Conservation (phyloP, 2,888 invertebrate genomes). For the Pyrgus malvae region DNA sequence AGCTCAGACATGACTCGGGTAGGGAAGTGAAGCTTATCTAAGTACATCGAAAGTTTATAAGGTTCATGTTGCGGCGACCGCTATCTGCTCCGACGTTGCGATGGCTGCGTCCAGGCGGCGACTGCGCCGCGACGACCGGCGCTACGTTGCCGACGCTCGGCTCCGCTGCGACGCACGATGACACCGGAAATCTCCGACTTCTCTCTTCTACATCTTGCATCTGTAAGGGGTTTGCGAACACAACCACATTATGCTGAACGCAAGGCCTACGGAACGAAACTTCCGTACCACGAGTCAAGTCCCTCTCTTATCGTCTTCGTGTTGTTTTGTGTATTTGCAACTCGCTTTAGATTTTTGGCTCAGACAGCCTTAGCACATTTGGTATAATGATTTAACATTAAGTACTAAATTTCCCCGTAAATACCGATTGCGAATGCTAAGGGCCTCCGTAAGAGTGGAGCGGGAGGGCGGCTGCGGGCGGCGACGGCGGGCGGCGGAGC, state of each 20-base stretch:
- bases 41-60: slow-evolving; percentile 46
- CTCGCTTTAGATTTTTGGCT: slow-evolving; percentile 8
- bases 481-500: slow-evolving; percentile 49
- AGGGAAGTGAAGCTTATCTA: slow-evolving; percentile 58
- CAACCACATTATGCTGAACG: slow-evolving; percentile 81
- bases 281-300: slow-evolving; percentile 76
- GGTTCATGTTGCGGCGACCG: slow-evolving; percentile 44
- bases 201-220: slow-evolving; percentile 68
- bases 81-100: slow-evolving; percentile 31
- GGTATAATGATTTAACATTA: slow-evolving; percentile 68
- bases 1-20: slow-evolving; percentile 68
- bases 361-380: slow-evolving; percentile 51
- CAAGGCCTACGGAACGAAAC: slow-evolving; percentile 64
- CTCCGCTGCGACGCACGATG: slow-evolving; percentile 38
- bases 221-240: slow-evolving; percentile 81
- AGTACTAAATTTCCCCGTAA: slow-evolving; percentile 80
- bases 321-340: slow-evolving; percentile 21
- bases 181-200: slow-evolving; percentile 44
- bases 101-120: slow-evolving; percentile 23
- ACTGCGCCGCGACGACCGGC: slow-evolving; percentile 36
- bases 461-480: slow-evolving; percentile 64
- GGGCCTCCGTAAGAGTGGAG: slow-evolving; percentile 75
- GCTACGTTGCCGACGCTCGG: slow-evolving; percentile 38
- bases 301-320: slow-evolving; percentile 66
- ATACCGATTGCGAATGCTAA: slow-evolving; percentile 80